Conservation (phyloP, 2,888 invertebrate species). For the Dryocosmus kuriphilus region DNA sequence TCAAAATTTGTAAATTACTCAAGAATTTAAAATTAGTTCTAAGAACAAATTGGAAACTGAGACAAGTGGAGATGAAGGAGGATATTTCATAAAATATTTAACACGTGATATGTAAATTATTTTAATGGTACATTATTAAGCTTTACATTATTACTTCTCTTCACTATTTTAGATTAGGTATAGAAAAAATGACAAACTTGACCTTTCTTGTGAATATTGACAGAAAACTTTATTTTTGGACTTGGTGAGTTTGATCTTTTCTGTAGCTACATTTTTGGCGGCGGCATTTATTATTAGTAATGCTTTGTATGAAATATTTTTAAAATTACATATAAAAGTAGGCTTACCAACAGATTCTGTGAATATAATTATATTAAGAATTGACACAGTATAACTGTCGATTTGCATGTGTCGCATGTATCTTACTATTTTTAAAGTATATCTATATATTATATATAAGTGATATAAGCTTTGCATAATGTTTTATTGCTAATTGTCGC, state of each 20-base stretch:
- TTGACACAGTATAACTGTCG: not conserved
- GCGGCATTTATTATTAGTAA: conserved; percentile 18
- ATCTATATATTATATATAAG: conserved; percentile 16
- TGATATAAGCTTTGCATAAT: conserved; percentile 35
- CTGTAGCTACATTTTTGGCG: conserved; percentile 17
- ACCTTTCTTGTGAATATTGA: conserved; percentile 28
- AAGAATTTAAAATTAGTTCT: not conserved
- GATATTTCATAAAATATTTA: not conserved
- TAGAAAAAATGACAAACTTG: conserved; percentile 7
- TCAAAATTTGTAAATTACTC: not conserved
- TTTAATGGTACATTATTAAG: not conserved
- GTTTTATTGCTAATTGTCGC: conserved; percentile 36
- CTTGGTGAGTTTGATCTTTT: conserved; percentile 34
- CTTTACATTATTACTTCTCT: not conserved
- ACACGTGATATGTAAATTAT: not conserved
- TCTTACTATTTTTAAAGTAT: conserved; percentile 44
- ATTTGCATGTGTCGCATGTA: conserved; percentile 64
- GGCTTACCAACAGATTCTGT: not conserved
- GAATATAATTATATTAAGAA: not conserved
- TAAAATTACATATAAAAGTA: not conserved
- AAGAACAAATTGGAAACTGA: not conserved
- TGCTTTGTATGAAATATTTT: not conserved
- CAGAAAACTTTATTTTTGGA: conserved; percentile 39
- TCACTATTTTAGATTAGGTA: not conserved
- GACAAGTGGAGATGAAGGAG: not conserved